Percentiles rank a stretch among this genome's conserved stretches.
Conservation (phyloP, 2,797 vertebrate genomes). For the Sus cebifrons region DNA sequence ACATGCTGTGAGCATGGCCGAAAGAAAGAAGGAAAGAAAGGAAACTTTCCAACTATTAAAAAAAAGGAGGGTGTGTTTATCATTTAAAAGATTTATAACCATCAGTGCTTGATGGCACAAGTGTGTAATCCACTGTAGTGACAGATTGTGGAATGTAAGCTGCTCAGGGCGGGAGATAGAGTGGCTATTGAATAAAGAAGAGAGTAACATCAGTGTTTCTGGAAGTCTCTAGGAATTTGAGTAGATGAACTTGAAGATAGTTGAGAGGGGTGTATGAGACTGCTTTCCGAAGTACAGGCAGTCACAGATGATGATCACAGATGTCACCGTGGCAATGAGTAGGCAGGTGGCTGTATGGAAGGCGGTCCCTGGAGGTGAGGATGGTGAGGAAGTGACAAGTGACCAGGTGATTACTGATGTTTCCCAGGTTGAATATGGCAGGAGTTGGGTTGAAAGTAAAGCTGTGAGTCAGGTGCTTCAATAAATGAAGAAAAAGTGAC, state of each 20-base stretch:
- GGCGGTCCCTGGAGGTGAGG: not conserved
- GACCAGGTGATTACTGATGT: not conserved
- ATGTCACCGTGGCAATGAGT: not conserved
- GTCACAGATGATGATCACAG: not conserved
- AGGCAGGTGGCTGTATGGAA: not conserved
- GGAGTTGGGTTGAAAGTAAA: conserved; percentile 8
- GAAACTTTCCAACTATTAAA: no score
- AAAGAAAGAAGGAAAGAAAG: no score
- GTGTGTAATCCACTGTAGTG: conserved; percentile 25
- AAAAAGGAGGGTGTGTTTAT: not conserved
- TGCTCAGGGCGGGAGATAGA: not conserved
- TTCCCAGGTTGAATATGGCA: conserved; percentile 20
- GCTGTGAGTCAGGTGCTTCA: conserved; percentile 1
- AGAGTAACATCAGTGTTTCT: not conserved
- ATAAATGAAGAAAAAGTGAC: conserved; percentile 47
- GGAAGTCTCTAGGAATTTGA: conserved; percentile 10
- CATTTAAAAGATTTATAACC: conserved; percentile 8
- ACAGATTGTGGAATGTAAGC: not conserved
- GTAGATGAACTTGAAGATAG: not conserved
- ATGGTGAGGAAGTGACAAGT: conserved; percentile 29
- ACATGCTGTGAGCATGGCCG: no score
- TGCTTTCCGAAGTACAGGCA: not conserved
- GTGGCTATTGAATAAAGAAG: conserved; percentile 8
- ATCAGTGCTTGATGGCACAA: not conserved
- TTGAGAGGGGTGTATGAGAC: conserved; percentile 24